Conservation (phyloP, 2,888 invertebrate species). For the Harmothoe impar region DNA sequence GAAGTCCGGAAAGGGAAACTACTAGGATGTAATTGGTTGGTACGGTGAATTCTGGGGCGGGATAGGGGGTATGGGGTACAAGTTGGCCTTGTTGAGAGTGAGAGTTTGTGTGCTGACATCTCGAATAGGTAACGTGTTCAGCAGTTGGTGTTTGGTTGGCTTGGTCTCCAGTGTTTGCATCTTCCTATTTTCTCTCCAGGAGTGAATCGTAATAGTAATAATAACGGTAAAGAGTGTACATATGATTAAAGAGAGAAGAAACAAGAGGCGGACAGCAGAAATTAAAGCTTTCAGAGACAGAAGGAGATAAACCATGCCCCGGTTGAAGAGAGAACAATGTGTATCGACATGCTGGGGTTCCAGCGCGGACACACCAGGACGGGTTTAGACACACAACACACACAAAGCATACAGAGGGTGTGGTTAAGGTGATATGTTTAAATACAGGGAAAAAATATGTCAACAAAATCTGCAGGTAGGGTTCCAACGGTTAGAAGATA, state of each 20-base stretch:
- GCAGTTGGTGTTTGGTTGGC: slow-evolving; percentile 40
- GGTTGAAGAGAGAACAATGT: neutral
- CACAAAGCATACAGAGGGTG: slow-evolving; percentile 21
- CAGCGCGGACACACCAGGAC: neutral
- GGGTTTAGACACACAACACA: slow-evolving; percentile 48
- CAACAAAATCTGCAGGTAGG: neutral
- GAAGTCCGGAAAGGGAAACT: neutral
- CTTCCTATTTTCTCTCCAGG: neutral
- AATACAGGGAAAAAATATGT: neutral
- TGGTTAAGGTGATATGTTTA: neutral
- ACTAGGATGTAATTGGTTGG: neutral
- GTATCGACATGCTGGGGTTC: neutral
- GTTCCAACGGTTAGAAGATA: slow-evolving; percentile 30
- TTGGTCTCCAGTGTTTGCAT: neutral
- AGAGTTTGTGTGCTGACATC: neutral
- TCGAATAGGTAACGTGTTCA: neutral
- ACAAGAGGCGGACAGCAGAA: neutral
- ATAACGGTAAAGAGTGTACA: too few species aligned
- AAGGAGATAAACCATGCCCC: neutral
- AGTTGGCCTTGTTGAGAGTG: too few species aligned
- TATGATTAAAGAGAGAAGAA: neutral
- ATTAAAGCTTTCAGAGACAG: slow-evolving; percentile 5
- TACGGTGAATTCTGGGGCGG: neutral
- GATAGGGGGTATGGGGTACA: too few species aligned
- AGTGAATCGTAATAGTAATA: neutral